Base-by-base conservation (phyloP, 2,888 invertebrate genomes). In the Pollenia amentaria region DNA sequence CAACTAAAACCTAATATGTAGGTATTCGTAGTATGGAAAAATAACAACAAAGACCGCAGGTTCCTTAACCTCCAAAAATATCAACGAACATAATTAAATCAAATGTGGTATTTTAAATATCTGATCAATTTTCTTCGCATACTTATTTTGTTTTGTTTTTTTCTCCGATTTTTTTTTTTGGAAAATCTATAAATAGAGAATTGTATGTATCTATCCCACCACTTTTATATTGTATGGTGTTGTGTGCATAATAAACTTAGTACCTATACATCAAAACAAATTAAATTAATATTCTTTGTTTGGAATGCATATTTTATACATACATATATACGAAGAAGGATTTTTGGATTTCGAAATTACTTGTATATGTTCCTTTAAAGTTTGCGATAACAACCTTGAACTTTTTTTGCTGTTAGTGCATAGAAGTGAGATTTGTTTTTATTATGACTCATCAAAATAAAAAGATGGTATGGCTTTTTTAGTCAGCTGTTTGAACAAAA, bases 101-200 rank as follows among this genome's bases (percentile, higher is more conserved):
- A 67, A 67, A 62, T 65, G 77, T 55, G 29, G 64, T 42, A 21
- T 76, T 3, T 53, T 2, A 0, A 16, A 67, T 42, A 55, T 67
- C 46, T 60, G 46, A 48, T 48, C 48, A 40, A 18, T n/a, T 60
- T 44, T 57, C 21, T 21, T 46, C 65, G 9, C 42, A 75, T 75
- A 16, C 7, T 51, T 51, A 44, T 21, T 11, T 29, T 14, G 11
- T n/a, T n/a, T 48, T 48, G 70, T 55, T 21, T 62, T 64, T 70
- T 83, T n/a, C n/a, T n/a, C n/a, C n/a, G n/a, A n/a, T n/a, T n/a
- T 48, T 48, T 79, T 55, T 21, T 62, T 64, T 70, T 83, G 76
- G 70, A 77, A 77, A 83, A 83, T 83, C 83, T 83, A 77, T 83
- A 83, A 65, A 72, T 70, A 77, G 72, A 77, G 64, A 16, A 65